Evolutionary conservation across 1,140 invertebrate species (phyloP).

Genomic region (Antheraea mylitta): DNA sequence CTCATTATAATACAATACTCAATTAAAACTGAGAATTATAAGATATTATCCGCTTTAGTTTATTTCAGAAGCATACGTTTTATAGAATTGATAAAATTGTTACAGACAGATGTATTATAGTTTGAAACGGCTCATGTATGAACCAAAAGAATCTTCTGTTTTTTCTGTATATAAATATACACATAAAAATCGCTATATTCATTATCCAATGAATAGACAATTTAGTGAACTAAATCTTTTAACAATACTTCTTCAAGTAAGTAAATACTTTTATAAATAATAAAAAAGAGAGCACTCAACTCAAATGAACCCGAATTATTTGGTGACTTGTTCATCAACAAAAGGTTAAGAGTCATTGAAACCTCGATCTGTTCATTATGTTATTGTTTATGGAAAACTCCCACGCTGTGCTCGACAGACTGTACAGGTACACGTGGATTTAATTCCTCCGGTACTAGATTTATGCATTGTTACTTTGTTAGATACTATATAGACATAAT

Average conservation of each 20-base stretch:
- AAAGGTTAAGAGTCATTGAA: conserved; percentile 55
- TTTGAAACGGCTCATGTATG: too few species aligned
- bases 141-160: too few species aligned
- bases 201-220: conserved; percentile 28
- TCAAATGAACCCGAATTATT: conserved; percentile 26
- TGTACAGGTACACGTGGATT: neutral
- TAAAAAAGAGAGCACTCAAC: conserved; percentile 41
- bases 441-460: neutral
- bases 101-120: too few species aligned
- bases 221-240: conserved; percentile 18
- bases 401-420: conserved; percentile 25
- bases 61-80: too few species aligned
- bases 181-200: conserved; percentile 23
- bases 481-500: neutral
- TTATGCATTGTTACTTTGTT: neutral
- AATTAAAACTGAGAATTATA: too few species aligned
- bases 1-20: too few species aligned
- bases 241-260: conserved; percentile 44
- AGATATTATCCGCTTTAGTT: too few species aligned
- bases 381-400: conserved; percentile 43
- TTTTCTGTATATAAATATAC: neutral
- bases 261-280: conserved; percentile 38
- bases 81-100: too few species aligned
- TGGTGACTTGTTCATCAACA: conserved; percentile 25
- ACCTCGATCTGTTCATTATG: conserved; percentile 34